Evolutionary conservation across 2,797 vertebrate species (phyloP), one percentile per base, ranked within the genome.

Genomic region (Epinephelus coioides): DNA sequence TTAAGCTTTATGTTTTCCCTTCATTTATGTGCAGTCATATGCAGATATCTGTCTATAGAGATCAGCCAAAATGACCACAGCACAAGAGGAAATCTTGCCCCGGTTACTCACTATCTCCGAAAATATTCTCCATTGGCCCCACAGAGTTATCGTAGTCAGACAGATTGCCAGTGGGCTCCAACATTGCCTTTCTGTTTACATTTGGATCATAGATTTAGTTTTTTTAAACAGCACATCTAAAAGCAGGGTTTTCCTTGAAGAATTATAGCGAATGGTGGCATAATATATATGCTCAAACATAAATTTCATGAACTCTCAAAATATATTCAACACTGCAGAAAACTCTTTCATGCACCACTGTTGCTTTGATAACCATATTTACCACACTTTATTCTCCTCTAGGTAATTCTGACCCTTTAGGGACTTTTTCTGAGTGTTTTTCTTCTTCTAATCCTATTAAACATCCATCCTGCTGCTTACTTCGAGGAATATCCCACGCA

Each of bases 361-460:
- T 79, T 74, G 66, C 70, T 67, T 78, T 69, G 47, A 61, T 56
- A 59, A 61, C 40, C 64, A 3, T 49, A 51, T 73, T 59, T 67
- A 43, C 56, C 50, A 9, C 14, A 55, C 23, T 14, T 67, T 21
- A 63, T 83, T 69, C 66, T 83, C 76, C 78, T 85, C 57, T 4
- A 63, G 75, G 73, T 86, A 25, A 81, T 72, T 89, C 71, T 80
- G 83, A 84, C 60, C 78, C 78, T 62, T 80, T 73, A 50, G 64
- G 82, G 81, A 86, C 71, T 80, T 75, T 30, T 80, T 76, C 38
- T 12, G 38, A 59, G 53, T 59, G 66, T 86, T 72, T 85, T 81
- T 61, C 63, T 21, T 73, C 53, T 34, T 77, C 88, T 88, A 88
- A 91, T 90, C 89, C 81, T 86, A 91, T 94, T 93, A 93, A 92